Evolutionary conservation across 1,140 invertebrate species (phyloP).

Genomic region (Lepidurus arcticus): DNA sequence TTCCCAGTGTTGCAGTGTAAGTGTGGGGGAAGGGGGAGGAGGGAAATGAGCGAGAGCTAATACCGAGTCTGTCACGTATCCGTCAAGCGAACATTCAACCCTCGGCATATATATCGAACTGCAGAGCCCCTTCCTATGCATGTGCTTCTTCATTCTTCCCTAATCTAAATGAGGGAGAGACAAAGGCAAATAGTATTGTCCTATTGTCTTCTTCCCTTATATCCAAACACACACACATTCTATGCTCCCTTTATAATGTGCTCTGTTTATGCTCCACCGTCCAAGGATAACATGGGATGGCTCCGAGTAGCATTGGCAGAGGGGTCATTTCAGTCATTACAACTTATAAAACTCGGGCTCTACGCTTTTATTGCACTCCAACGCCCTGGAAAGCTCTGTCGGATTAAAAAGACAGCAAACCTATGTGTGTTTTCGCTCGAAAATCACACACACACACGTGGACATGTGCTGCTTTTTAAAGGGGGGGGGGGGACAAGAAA

Average conservation of each 20-base stretch:
- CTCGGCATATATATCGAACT: not conserved
- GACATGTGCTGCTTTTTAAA: conserved; percentile 1
- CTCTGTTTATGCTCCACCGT: not conserved
- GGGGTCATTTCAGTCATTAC: conserved; percentile 10
- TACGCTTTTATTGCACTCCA: not conserved
- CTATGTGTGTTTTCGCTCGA: not conserved
- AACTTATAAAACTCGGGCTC: not conserved
- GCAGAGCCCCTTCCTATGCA: not conserved
- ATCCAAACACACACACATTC: not conserved
- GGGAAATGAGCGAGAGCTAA: not conserved
- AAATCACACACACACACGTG: not conserved
- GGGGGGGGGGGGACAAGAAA: not conserved
- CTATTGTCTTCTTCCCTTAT: conserved; percentile 4
- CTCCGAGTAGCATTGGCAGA: not conserved
- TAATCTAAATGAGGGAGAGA: conserved; percentile 11
- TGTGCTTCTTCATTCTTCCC: conserved; percentile 6
- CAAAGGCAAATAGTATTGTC: not conserved
- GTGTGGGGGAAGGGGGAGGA: not conserved
- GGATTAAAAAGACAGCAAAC: not conserved
- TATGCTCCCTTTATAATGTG: not conserved
- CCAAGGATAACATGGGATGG: not conserved
- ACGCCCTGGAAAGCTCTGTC: conserved; percentile 2
- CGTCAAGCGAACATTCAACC: conserved; percentile 8
- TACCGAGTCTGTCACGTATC: not conserved
- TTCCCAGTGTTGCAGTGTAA: not conserved